Base-by-base conservation (phyloP, 2,797 vertebrate genomes). In the Urophycis tenuis region DNA sequence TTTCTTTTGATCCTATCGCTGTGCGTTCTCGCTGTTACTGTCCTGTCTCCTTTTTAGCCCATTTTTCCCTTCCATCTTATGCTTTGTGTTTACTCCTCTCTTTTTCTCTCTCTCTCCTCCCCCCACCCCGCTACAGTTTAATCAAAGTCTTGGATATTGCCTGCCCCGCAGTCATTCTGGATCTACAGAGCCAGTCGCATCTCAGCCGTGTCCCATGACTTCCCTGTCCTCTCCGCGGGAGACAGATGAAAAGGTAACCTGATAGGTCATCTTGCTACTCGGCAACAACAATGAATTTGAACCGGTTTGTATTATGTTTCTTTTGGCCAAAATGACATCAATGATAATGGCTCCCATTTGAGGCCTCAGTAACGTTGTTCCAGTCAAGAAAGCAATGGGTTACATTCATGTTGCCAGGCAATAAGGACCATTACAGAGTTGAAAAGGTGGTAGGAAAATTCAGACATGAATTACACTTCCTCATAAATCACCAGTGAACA, bases 71-170 rank as follows among this genome's bases (percentile, higher is more conserved):
- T 33, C 69, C 69, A 30, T 71, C 53, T 25, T 49, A 19, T 22
- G 45, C 45, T 22, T 25, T 60, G 53, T 60, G 53, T 60, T 60
- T 60, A 60, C 53, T 60, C 7, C 15, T 1, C 35, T 15, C 53
- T 60, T 15, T 60, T 15, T 19, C 15, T 71, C 31, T 33, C 15
- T 7, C 70, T 19, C 33, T 11, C 33, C 9, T 25, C 25, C 64
- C 25, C 29, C 10, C 29, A 4, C 8, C 53, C 19, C 8, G 0
- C 49, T 7, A 60, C 25, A 67, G 60, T 67, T 67, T 67, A 67
- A 67, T 32, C 33, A 41, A 36, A 33, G 76, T 75, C 78, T 32
- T 39, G 17, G 75, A 39, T 36, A 19, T 41, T 72, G 35, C 60
- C 60, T 29, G 60, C 60, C 60, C 60, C 12, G 60, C 60, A 29